Conservation (phyloP, 1,140 invertebrate species). For the Trinorchestia longiramus region DNA sequence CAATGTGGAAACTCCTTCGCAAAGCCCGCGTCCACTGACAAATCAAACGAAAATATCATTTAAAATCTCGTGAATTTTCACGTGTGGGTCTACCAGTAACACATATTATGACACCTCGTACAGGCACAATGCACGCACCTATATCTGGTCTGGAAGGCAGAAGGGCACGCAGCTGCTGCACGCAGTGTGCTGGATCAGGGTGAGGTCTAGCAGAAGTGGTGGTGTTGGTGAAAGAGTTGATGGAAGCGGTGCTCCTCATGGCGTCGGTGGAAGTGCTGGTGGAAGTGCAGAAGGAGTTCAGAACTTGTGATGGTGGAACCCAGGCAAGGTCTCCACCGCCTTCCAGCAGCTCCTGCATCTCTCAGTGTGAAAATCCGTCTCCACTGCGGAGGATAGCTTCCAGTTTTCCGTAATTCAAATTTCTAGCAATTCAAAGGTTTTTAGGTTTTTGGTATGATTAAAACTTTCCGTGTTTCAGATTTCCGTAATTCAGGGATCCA, state of each 20-base stretch:
- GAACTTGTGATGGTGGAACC: neutral
- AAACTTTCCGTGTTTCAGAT: too few relatives aligned
- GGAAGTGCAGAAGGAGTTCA: neutral
- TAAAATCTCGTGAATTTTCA: too few relatives aligned
- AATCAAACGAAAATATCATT: too few relatives aligned
- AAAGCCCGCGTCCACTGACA: too few relatives aligned
- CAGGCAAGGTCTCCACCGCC: neutral
- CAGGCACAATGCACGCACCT: constrained; percentile 71
- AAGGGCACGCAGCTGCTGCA: constrained; percentile 73
- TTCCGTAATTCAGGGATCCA: too few relatives aligned
- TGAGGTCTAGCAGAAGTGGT: constrained; percentile 54
- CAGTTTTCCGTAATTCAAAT: too few relatives aligned
- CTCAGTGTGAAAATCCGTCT: neutral
- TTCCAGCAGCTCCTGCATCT: constrained; percentile 5
- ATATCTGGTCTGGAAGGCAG: constrained; percentile 74
- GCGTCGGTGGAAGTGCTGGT: constrained; percentile 42
- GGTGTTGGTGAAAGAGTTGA: constrained; percentile 58
- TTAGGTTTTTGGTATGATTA: too few relatives aligned
- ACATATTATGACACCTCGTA: constrained; percentile 67
- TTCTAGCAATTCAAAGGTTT: too few relatives aligned
- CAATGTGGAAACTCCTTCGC: too few relatives aligned
- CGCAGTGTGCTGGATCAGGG: constrained; percentile 71
- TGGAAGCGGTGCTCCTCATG: constrained; percentile 59
- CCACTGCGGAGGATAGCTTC: too few relatives aligned
- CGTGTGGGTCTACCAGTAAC: too few relatives aligned